Base-by-base conservation (phyloP, 2,888 invertebrate genomes). In the Trachelus iudaicus region DNA sequence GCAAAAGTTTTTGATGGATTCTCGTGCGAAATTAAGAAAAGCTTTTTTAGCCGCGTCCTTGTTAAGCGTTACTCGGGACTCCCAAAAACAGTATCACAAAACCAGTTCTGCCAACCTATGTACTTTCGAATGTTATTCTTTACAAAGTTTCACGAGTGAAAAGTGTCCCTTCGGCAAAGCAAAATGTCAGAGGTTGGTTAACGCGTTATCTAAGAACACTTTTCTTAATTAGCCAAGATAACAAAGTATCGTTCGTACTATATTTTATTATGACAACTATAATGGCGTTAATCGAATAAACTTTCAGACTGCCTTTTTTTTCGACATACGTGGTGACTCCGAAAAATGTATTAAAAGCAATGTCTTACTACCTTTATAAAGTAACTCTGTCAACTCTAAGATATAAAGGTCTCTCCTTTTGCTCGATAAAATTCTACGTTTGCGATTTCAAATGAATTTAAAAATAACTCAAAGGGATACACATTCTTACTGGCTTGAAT, bases 401-500 rank as follows among this genome's bases (percentile, higher is more conserved):
- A 56, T 23, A 23, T 1, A 9, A 56, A 23, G 6, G 23, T 9
- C 9, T 56, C 9, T 23, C 23, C 0, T 9, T 56, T 56, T 15
- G 12, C 23, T 56, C 23, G 56, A 23, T 56, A 4, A 56, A 0
- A 56, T 23, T 56, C 23, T 9, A 56, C 56, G 56, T 0, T 56
- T 23, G 6, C 23, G 23, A 23, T 56, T 56, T 56, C 23, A 71
- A 71, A 31, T 71, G 31, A 71, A 56, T 34, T 75, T 23, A 75
- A 75, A 77, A 34, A 75, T 31, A 34, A 69, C 9, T 15, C 56
- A 56, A 56, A 56, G 56, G 23, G 23, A 56, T 23, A 56, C 23
- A 23, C 56, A 23, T 56, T 56, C 56, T 56, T 23, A 56, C 23
- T 15, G 3, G 74, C 76, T 76, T 81, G 75, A 82, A 79, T 76